A percentile compares a stretch with the other conserved stretches of the same genome.
Evolutionary conservation across 2,113 vertebrate species (phyloP).

Genomic region (Chascanopsetta lugubris): DNA sequence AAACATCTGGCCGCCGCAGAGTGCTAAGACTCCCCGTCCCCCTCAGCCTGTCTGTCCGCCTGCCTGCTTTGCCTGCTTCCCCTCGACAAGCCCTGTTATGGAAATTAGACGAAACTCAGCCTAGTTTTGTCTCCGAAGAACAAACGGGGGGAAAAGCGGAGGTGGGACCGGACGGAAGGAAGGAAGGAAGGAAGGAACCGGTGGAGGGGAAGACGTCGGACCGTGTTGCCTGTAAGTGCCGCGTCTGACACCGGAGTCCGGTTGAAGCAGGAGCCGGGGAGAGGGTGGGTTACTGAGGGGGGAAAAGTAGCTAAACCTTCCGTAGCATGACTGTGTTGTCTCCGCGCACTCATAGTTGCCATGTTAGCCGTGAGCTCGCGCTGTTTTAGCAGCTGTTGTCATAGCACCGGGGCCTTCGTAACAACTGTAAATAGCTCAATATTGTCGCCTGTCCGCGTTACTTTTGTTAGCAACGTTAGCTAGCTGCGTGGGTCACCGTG

Average conservation of each 20-base stretch:
- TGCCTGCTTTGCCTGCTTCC: constrained; percentile 41
- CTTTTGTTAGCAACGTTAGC: constrained; percentile 70
- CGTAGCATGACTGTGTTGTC: constrained; percentile 74
- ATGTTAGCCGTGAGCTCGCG: constrained; percentile 64
- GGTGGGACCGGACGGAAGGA: constrained; percentile 69
- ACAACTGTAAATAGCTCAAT: constrained; percentile 70
- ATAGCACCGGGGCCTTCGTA: constrained; percentile 79
- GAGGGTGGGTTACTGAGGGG: constrained; percentile 69
- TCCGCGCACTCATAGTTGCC: constrained; percentile 67
- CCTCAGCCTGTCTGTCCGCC: constrained; percentile 52
- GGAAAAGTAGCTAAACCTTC: constrained; percentile 80
- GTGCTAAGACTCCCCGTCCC: constrained; percentile 69
- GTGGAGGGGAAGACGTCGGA: constrained; percentile 76
- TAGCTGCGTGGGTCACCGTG: constrained; percentile 69
- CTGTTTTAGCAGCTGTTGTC: constrained; percentile 72
- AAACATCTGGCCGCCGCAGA: constrained; percentile 87
- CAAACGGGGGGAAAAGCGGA: constrained; percentile 8
- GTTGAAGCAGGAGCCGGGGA: constrained; percentile 67
- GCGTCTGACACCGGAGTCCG: constrained; percentile 73
- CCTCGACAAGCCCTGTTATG: constrained; percentile 76
- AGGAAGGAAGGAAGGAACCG: no score
- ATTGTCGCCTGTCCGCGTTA: constrained; percentile 52
- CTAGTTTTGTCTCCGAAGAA: constrained; percentile 66
- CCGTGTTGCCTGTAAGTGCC: constrained; percentile 82
- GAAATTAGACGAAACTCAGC: constrained; percentile 81